A percentile compares a stretch with the other conserved stretches of the same genome.
These are phyloP conservation scores for Metellina segmentata DNA, from an alignment of 2,888 invertebrate genomes.

Conservation along the genomic window DNA sequence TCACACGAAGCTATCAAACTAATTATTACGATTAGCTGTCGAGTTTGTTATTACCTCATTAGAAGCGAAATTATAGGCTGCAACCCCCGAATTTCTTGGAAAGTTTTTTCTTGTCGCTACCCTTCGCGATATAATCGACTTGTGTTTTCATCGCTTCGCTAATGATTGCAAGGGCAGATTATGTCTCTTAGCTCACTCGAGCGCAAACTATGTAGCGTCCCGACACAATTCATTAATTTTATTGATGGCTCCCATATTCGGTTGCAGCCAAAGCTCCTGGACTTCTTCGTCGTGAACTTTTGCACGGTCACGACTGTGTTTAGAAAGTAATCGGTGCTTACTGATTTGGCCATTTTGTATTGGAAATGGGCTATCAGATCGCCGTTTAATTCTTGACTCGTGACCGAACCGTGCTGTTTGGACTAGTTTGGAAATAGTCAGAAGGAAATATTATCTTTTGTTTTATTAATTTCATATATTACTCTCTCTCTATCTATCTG, in stretches of 20 bases:
- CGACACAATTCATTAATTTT: background rate
- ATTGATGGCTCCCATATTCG: constrained; percentile 7
- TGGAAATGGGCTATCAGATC: background rate
- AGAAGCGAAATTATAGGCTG: constrained; percentile 35
- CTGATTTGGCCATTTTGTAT: background rate
- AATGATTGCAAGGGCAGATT: background rate
- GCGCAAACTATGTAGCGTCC: constrained; percentile 14
- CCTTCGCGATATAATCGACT: constrained; percentile 27
- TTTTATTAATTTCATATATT: too few species aligned
- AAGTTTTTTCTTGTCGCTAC: background rate
- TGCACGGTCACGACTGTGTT: background rate
- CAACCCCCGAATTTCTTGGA: constrained; percentile 25
- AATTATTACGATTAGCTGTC: constrained; percentile 46
- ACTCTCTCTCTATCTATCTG: too few species aligned
- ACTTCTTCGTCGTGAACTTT: background rate
- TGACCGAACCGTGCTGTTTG: background rate
- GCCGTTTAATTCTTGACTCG: background rate
- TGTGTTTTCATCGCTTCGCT: constrained; percentile 20
- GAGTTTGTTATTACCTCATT: constrained; percentile 56
- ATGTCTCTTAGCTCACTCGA: constrained; percentile 9
- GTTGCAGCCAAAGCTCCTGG: too few species aligned
- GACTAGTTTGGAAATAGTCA: too few species aligned
- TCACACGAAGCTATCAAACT: constrained; percentile 31
- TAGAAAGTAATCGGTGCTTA: background rate
- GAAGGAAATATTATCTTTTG: too few species aligned